Percentiles rank a stretch among this genome's conserved stretches.
These are phyloP conservation scores for Rana temporaria DNA, from an alignment of 2,113 vertebrate species.

Conservation along the genomic window DNA sequence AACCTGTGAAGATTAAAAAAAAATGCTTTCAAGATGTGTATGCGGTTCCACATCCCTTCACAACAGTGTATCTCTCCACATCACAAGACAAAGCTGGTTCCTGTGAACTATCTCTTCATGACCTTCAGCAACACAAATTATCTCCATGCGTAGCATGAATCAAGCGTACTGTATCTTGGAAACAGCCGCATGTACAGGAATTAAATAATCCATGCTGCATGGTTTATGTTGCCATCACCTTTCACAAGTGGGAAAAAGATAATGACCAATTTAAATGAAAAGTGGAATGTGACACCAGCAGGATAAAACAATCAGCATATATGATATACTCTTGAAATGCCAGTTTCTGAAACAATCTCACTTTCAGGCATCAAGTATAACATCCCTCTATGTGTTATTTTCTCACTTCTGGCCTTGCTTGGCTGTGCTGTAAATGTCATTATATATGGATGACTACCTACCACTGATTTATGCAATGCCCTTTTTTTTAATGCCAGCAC, in stretches of 20 bases:
- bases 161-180: slow-evolving; percentile 23
- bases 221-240: neutral
- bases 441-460: slow-evolving; percentile 51
- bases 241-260: slow-evolving; percentile 36
- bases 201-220: slow-evolving; percentile 12
- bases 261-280: slow-evolving; percentile 53
- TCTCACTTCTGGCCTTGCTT: slow-evolving; percentile 12
- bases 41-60: slow-evolving; percentile 14
- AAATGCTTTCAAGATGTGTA: slow-evolving; percentile 40
- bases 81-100: slow-evolving; percentile 30
- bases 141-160: slow-evolving; percentile 23
- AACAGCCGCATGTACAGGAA: neutral
- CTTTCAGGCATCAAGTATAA: slow-evolving; percentile 18
- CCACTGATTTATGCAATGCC: slow-evolving; percentile 41
- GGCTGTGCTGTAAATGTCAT: slow-evolving; percentile 50
- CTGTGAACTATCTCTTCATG: slow-evolving; percentile 29
- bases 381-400: slow-evolving; percentile 15
- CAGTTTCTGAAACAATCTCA: slow-evolving; percentile 37
- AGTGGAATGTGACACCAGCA: slow-evolving; percentile 39
- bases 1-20: slow-evolving; percentile 35
- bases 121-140: slow-evolving; percentile 50
- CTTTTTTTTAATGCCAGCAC: slow-evolving; percentile 35
- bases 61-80: slow-evolving; percentile 9
- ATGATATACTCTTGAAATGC: slow-evolving; percentile 17
- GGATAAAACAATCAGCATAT: slow-evolving; percentile 46